Percentiles rank a stretch among this genome's conserved stretches.
Conservation (phyloP, 2,113 vertebrate species). For the Smithornis capensis region DNA sequence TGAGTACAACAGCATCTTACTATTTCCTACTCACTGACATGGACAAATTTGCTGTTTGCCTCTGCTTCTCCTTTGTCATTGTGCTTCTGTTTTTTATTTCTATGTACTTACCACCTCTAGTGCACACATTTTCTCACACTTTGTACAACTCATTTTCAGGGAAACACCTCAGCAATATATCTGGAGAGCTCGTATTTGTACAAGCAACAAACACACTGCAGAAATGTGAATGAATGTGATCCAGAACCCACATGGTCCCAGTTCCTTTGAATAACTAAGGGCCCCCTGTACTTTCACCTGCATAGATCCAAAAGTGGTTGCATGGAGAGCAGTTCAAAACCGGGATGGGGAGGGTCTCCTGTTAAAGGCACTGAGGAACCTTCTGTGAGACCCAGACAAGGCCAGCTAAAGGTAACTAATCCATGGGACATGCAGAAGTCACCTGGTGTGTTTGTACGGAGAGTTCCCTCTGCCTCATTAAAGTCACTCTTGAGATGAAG, state of each 20-base stretch:
- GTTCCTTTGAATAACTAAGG: background rate
- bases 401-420: background rate
- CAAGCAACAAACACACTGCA: background rate
- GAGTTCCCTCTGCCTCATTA: background rate
- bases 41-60: background rate
- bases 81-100: background rate
- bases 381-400: background rate
- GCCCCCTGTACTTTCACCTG: background rate
- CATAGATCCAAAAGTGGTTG: background rate
- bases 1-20: background rate
- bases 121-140: background rate
- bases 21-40: background rate
- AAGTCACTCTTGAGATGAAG: background rate
- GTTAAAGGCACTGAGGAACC: background rate
- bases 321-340: background rate
- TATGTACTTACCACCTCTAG: background rate
- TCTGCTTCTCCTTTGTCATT: background rate
- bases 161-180: background rate
- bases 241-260: background rate
- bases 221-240: background rate
- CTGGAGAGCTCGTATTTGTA: background rate
- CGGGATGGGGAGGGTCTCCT: background rate
- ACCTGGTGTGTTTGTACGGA: background rate
- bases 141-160: background rate
- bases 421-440: background rate